Conservation (phyloP, 2,797 vertebrate genomes). For the Bovichtus variegatus region DNA sequence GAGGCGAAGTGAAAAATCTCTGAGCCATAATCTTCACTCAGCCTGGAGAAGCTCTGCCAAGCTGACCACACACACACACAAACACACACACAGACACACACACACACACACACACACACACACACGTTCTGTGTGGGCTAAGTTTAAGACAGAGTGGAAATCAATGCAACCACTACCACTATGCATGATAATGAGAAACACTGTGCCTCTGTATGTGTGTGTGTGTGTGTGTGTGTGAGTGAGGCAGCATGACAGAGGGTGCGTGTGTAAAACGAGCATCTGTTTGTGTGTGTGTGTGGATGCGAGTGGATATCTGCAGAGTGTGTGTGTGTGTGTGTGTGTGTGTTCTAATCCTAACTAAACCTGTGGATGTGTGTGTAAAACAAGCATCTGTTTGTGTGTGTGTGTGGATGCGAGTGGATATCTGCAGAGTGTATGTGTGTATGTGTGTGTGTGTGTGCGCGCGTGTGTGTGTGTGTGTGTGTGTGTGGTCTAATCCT, state of each 20-base stretch:
- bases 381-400: slow-evolving; percentile 45
- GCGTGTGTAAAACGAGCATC: slow-evolving; percentile 50
- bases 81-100: slow-evolving; percentile 46
- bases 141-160: slow-evolving; percentile 80
- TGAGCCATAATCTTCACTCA: slow-evolving; percentile 81
- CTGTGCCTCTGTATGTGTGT: slow-evolving; percentile 24
- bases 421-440: slow-evolving; percentile 46
- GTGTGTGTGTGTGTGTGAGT: slow-evolving; percentile 47
- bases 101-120: slow-evolving; percentile 49
- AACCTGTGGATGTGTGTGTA: slow-evolving; percentile 47
- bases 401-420: slow-evolving; percentile 37
- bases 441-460: slow-evolving; percentile 39
- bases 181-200: slow-evolving; percentile 78
- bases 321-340: slow-evolving; percentile 25
- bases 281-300: slow-evolving; percentile 34
- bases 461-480: slow-evolving; percentile 47
- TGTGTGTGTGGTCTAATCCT: slow-evolving; percentile 69
- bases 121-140: slow-evolving; percentile 62
- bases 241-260: slow-evolving; percentile 25
- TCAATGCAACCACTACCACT: slow-evolving; percentile 79
- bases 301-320: slow-evolving; percentile 51
- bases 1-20: slow-evolving; percentile 76
- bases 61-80: slow-evolving; percentile 73
- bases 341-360: no score
- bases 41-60: slow-evolving; percentile 79